Evolutionary conservation across 2,888 invertebrate species (phyloP).

Genomic region (Sphaerophoria rueppellii): DNA sequence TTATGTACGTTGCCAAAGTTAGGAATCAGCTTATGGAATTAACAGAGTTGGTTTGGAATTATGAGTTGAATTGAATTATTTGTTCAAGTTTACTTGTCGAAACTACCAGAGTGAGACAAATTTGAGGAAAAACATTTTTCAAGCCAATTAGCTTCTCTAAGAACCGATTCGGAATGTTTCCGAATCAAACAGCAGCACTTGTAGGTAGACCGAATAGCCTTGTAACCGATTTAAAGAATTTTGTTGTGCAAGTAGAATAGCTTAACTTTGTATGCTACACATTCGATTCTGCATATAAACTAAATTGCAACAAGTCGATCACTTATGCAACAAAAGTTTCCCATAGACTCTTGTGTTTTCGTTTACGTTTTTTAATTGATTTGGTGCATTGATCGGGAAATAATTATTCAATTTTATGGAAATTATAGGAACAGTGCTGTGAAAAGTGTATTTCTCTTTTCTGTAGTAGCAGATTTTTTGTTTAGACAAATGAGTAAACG

Average conservation of each 20-base stretch:
- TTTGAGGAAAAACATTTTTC: neutral
- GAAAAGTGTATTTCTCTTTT: neutral
- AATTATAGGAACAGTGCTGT: slow-evolving; percentile 5
- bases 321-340: slow-evolving; percentile 19
- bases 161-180: slow-evolving; percentile 12
- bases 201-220: slow-evolving; percentile 2
- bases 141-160: slow-evolving; percentile 23
- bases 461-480: neutral
- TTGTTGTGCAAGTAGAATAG: neutral
- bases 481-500: neutral
- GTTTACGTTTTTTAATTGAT: slow-evolving; percentile 11
- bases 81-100: neutral
- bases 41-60: slow-evolving; percentile 20
- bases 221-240: slow-evolving; percentile 37
- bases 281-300: slow-evolving; percentile 9
- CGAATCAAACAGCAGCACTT: slow-evolving; percentile 6
- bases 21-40: neutral
- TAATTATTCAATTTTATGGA: slow-evolving; percentile 30
- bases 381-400: slow-evolving; percentile 33
- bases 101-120: neutral
- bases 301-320: slow-evolving; percentile 20
- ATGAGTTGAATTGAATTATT: slow-evolving; percentile 16
- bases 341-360: slow-evolving; percentile 16
- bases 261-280: neutral
- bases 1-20: neutral